A percentile compares a stretch with the other conserved stretches of the same genome.
phyloP scores from a whole-genome alignment of 2,113 vertebrate species.

The Ibidorhyncha struthersii region DNA sequence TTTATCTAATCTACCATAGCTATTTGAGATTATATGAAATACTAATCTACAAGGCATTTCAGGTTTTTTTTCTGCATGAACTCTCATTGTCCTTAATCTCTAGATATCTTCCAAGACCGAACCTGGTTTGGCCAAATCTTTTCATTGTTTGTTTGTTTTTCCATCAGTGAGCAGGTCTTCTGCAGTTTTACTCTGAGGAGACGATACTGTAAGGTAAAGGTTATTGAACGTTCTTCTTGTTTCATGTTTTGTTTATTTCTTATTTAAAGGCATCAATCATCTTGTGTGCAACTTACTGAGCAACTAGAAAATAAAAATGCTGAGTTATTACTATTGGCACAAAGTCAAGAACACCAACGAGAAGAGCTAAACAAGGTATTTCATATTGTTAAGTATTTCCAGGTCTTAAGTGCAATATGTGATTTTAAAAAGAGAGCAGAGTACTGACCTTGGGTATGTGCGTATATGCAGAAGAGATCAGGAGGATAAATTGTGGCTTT shows the following conservation, averaged over 20 bases:
- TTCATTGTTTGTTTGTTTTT: neutral
- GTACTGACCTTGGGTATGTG: neutral
- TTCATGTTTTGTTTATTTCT: conserved; percentile 45
- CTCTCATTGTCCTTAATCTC: neutral
- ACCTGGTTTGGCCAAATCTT: neutral
- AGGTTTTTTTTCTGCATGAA: neutral
- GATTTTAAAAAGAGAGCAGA: neutral
- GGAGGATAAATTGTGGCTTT: neutral
- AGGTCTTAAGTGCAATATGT: neutral
- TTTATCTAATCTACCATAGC: neutral
- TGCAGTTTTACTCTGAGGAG: neutral
- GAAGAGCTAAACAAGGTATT: conserved; percentile 72
- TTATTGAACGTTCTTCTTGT: neutral
- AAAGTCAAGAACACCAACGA: conserved; percentile 36
- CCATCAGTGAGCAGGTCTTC: neutral
- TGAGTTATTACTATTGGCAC: conserved; percentile 22
- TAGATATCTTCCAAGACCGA: neutral
- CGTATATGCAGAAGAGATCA: neutral
- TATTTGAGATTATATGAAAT: neutral
- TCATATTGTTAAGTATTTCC: neutral
- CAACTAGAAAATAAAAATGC: conserved; percentile 63
- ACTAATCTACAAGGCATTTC: neutral
- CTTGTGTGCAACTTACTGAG: conserved; percentile 44
- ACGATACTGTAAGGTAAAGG: neutral
- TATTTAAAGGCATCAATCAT: conserved; percentile 58